These are phyloP conservation scores for Typhlichthys eigenmanni DNA, from an alignment of 2,797 vertebrate genomes.

Conservation along the genomic window DNA sequence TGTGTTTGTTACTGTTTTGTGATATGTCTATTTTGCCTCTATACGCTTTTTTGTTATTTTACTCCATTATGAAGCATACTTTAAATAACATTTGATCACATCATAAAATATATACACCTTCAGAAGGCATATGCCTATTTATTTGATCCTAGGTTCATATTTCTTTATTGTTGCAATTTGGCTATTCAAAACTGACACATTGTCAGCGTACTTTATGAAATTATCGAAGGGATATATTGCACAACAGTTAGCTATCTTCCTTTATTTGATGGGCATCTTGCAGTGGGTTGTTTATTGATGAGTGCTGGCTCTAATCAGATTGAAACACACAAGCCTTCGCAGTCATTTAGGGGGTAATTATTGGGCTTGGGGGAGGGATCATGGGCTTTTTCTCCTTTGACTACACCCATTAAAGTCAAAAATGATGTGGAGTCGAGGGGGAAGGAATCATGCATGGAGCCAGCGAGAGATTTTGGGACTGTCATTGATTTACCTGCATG, in stretches of 20 bases:
- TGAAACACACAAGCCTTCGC: conserved; percentile 82
- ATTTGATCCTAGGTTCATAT: no score
- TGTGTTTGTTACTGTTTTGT: background rate
- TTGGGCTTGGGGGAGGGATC: conserved; percentile 71
- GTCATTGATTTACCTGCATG: conserved; percentile 63
- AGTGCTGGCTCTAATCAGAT: conserved; percentile 87
- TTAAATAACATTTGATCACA: no score
- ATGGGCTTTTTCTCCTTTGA: conserved; percentile 76
- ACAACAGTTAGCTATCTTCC: conserved; percentile 64
- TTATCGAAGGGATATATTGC: conserved; percentile 45
- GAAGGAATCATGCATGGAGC: conserved; percentile 45
- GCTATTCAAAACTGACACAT: no score
- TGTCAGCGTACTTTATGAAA: background rate
- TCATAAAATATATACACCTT: no score
- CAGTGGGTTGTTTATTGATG: conserved; percentile 81
- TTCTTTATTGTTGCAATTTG: no score
- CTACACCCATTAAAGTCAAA: conserved; percentile 81
- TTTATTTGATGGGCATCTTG: conserved; percentile 73
- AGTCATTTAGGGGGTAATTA: conserved; percentile 88
- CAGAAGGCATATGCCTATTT: no score
- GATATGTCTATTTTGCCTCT: background rate
- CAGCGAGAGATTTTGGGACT: conserved; percentile 45
- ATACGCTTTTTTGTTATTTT: conserved; percentile 5
- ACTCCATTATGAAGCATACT: background rate
- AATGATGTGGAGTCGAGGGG: conserved; percentile 64